Conservation (phyloP, 2,113 vertebrate species). For the Callorhinus ursinus region DNA sequence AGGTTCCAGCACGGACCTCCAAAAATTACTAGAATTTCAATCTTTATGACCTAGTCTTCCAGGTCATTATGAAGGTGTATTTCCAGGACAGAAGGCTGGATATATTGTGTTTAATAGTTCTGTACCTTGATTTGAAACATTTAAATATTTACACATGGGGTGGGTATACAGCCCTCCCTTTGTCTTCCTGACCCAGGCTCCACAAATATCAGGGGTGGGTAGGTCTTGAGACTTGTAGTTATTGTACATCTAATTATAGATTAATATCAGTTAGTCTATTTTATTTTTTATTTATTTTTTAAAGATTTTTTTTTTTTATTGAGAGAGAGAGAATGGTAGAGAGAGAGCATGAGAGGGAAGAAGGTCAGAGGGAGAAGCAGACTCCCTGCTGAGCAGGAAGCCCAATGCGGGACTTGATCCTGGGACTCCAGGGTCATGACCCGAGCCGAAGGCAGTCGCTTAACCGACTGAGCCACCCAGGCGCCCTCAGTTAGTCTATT, state of each 20-base stretch:
- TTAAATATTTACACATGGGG: neutral
- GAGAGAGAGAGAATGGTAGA: no score
- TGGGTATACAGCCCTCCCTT: neutral
- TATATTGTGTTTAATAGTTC: neutral
- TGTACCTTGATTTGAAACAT: neutral
- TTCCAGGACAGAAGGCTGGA: neutral
- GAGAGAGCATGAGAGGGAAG: no score
- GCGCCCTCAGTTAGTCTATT: neutral
- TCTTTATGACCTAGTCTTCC: neutral
- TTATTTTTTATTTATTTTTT: neutral
- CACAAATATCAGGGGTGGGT: accelerated
- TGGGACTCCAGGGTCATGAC: no score
- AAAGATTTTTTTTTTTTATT: no score
- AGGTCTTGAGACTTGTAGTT: neutral
- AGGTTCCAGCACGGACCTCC: neutral
- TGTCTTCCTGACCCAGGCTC: neutral
- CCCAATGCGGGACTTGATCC: no score
- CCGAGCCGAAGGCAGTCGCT: no score
- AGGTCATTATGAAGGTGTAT: neutral
- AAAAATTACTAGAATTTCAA: neutral
- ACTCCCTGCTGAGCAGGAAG: no score
- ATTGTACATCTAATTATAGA: neutral
- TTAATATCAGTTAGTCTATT: neutral
- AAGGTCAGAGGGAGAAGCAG: no score
- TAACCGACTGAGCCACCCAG: no score